Percentiles rank a stretch among this genome's conserved stretches.
Evolutionary conservation across 30 jellyfish, hydroid and myxozoan genomes (phyloP).

Genomic region (Chrysaora quinquecirrha): DNA sequence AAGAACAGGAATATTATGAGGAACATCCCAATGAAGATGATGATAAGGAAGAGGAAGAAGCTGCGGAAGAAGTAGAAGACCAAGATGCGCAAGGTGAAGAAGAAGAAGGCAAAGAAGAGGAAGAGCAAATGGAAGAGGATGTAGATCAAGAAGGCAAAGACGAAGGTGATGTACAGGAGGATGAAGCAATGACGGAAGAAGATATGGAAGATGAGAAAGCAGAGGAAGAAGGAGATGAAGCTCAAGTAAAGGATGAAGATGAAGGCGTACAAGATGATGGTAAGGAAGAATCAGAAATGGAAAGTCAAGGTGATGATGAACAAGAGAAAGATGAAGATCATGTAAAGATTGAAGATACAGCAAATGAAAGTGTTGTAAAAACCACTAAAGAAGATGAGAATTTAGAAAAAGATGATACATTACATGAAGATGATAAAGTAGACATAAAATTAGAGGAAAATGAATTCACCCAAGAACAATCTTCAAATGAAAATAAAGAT

Average conservation of each 20-base stretch:
- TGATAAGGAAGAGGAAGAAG: constrained; percentile 3
- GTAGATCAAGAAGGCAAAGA: constrained; percentile 7
- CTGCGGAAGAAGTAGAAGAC: background rate
- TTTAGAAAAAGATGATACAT: background rate
- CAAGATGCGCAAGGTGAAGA: constrained; percentile 7
- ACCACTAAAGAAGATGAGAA: constrained; percentile 20
- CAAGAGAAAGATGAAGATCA: constrained; percentile 17
- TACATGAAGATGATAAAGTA: constrained; percentile 6
- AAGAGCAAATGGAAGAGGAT: background rate
- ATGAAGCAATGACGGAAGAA: constrained; percentile 1
- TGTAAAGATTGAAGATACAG: constrained; percentile 6
- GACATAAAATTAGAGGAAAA: constrained; percentile 21
- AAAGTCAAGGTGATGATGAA: background rate
- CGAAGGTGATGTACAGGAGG: constrained; percentile 10
- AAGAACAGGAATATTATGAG: constrained; percentile 2
- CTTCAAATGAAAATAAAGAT: background rate
- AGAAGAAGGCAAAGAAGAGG: constrained; percentile 6
- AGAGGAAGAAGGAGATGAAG: constrained; percentile 17
- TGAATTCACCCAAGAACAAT: constrained; percentile 8
- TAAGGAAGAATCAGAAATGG: too few species aligned
- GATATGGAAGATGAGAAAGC: background rate
- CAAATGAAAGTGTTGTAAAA: constrained; percentile 34
- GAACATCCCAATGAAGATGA: constrained; percentile 25
- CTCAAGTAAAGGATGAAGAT: background rate
- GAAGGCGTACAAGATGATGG: constrained; percentile 20